phyloP scores from a whole-genome alignment of 1,140 invertebrate genomes.

The Drosophila pandora region DNA sequence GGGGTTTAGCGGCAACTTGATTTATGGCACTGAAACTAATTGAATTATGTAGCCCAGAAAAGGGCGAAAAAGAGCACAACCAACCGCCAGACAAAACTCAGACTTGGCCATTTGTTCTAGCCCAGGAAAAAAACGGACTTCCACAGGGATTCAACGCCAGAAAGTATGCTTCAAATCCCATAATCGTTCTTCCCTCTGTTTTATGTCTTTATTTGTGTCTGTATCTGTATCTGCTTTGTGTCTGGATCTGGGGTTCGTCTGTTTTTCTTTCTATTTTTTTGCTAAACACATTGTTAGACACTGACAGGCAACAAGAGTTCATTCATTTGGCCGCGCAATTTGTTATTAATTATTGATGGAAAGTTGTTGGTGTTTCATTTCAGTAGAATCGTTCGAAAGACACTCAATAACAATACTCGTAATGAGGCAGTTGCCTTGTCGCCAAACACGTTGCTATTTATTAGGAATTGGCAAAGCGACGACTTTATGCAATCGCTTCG shows the following conservation, averaged over 20 bases:
- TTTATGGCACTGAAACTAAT: conserved; percentile 71
- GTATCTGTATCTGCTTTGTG: conserved; percentile 14
- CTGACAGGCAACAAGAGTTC: conserved; percentile 69
- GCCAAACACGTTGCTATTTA: conserved; percentile 48
- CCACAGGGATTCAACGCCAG: conserved; percentile 24
- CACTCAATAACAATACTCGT: conserved; percentile 12
- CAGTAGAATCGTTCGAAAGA: conserved; percentile 20
- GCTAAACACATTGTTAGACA: conserved; percentile 69
- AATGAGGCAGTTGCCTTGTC: conserved; percentile 21
- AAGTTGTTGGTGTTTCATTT: conserved; percentile 22
- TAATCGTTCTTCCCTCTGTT: conserved; percentile 37
- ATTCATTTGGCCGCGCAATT: conserved; percentile 65
- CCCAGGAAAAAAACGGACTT: conserved; percentile 1
- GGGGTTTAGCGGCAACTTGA: conserved; percentile 70
- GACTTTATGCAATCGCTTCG: conserved; percentile 40
- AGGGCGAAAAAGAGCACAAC: background rate
- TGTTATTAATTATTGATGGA: conserved; percentile 55
- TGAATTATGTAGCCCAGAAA: conserved; percentile 53
- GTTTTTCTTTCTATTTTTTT: conserved; percentile 20
- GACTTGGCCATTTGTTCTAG: conserved; percentile 53
- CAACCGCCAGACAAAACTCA: conserved; percentile 52
- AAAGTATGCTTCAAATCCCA: conserved; percentile 47
- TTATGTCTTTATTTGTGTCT: conserved; percentile 5
- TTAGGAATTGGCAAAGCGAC: conserved; percentile 31
- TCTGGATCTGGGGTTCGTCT: conserved; percentile 2